phyloP scores from a whole-genome alignment of 1,140 invertebrate genomes.

The Batillaria attramentaria region DNA sequence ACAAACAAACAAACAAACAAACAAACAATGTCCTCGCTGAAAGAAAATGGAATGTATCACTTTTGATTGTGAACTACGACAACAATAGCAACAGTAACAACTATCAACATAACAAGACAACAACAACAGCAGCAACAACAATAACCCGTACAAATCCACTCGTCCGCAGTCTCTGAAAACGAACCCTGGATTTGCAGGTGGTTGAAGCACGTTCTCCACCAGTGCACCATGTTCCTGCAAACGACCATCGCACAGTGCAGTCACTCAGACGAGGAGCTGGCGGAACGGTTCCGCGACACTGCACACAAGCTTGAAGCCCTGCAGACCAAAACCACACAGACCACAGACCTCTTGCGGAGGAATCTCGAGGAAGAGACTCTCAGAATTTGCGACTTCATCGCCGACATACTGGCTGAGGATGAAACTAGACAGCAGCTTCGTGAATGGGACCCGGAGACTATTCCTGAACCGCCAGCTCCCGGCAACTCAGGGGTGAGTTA shows the following conservation, averaged over 20 bases:
- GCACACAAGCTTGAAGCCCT: slow-evolving; percentile 44
- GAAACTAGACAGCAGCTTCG: background rate
- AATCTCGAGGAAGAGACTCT: slow-evolving; percentile 32
- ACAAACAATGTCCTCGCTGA: no score
- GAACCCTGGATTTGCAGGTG: slow-evolving; percentile 42
- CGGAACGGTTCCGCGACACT: slow-evolving; percentile 31
- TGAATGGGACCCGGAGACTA: background rate
- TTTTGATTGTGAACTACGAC: no score
- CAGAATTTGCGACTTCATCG: background rate
- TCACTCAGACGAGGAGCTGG: slow-evolving; percentile 44
- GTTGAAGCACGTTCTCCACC: slow-evolving; percentile 50
- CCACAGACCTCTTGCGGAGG: slow-evolving; percentile 31
- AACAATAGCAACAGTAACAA: no score
- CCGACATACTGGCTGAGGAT: background rate
- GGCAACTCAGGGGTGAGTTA: no score
- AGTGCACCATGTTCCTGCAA: slow-evolving; percentile 47
- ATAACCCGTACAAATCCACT: no score
- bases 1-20: no score
- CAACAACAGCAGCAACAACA: no score
- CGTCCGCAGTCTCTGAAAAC: no score
- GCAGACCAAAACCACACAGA: slow-evolving; percentile 38
- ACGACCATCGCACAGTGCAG: slow-evolving; percentile 45
- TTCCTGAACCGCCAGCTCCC: background rate
- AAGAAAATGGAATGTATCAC: no score
- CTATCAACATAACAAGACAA: no score